Conservation (phyloP, 2,113 vertebrate genomes). For the Limnothrissa miodon region DNA sequence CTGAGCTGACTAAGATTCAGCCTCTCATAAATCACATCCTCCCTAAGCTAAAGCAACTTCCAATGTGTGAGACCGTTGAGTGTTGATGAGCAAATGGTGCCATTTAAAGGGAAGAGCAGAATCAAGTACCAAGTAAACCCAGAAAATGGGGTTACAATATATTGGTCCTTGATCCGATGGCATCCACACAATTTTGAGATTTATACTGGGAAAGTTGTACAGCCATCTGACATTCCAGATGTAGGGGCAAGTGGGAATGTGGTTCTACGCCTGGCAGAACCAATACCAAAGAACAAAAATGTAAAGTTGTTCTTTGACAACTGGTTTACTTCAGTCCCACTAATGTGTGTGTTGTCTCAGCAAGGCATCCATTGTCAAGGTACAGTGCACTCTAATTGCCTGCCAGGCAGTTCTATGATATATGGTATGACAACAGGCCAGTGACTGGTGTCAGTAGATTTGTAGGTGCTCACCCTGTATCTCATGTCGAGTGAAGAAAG, state of each 20-base stretch:
- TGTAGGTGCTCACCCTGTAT: slow-evolving; percentile 24
- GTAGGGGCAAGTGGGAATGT: too few relatives aligned
- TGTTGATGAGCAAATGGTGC: too few relatives aligned
- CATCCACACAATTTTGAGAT: slow-evolving; percentile 28
- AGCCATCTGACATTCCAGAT: slow-evolving; percentile 25
- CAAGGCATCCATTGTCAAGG: too few relatives aligned
- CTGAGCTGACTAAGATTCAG: too few relatives aligned
- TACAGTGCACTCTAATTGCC: too few relatives aligned
- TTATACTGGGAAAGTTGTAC: slow-evolving; percentile 25
- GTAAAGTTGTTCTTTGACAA: slow-evolving; percentile 2
- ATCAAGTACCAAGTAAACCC: too few relatives aligned
- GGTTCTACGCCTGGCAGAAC: slow-evolving; percentile 17
- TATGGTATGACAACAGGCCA: neutral
- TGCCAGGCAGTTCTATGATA: too few relatives aligned
- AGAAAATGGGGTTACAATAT: slow-evolving; percentile 18
- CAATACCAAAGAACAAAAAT: slow-evolving; percentile 30
- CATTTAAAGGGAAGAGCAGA: too few relatives aligned
- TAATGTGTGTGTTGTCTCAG: neutral
- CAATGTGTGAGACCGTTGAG: too few relatives aligned
- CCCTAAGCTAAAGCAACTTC: too few relatives aligned
- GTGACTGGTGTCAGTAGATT: slow-evolving; percentile 9
- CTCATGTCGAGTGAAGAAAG: neutral
- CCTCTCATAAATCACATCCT: too few relatives aligned
- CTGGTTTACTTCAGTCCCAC: slow-evolving; percentile 24
- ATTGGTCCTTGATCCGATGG: neutral